phyloP scores from a whole-genome alignment of 1,140 invertebrate genomes.

The Phocides pigmalion region DNA sequence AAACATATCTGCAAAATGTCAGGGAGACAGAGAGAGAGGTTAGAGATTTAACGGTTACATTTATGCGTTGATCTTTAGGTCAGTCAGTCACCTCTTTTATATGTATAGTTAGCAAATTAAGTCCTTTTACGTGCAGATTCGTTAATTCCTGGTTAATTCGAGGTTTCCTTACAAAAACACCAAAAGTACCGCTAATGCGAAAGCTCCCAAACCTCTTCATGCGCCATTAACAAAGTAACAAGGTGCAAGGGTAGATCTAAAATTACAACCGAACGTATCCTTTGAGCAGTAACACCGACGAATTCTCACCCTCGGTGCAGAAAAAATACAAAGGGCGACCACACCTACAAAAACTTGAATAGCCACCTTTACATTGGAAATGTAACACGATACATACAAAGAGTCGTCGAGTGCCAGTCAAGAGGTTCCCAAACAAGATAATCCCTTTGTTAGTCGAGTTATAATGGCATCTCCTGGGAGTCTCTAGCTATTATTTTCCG shows the following conservation, averaged over 20 bases:
- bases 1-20: too few species aligned
- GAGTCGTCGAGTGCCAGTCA: slow-evolving; percentile 74
- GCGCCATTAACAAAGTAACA: slow-evolving; percentile 46
- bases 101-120: too few species aligned
- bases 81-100: too few species aligned
- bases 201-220: slow-evolving; percentile 16
- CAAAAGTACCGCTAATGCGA: slow-evolving; percentile 8
- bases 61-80: too few species aligned
- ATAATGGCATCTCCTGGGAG: slow-evolving; percentile 77
- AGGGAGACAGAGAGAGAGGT: too few species aligned
- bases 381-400: slow-evolving; percentile 78
- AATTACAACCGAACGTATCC: slow-evolving; percentile 45
- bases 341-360: slow-evolving; percentile 78
- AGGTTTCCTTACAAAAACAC: neutral
- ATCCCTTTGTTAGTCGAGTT: slow-evolving; percentile 81
- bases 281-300: slow-evolving; percentile 51
- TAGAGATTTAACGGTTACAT: too few species aligned
- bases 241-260: slow-evolving; percentile 56
- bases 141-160: too few species aligned
- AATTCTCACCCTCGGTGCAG: slow-evolving; percentile 61
- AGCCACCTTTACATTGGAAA: slow-evolving; percentile 62
- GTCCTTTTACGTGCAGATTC: neutral
- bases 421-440: slow-evolving; percentile 83
- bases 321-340: slow-evolving; percentile 67
- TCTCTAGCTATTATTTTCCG: slow-evolving; percentile 73